A percentile compares a stretch with the other conserved stretches of the same genome.
Conservation (phyloP, 1,140 invertebrate species). For the Lepidurus arcticus region DNA sequence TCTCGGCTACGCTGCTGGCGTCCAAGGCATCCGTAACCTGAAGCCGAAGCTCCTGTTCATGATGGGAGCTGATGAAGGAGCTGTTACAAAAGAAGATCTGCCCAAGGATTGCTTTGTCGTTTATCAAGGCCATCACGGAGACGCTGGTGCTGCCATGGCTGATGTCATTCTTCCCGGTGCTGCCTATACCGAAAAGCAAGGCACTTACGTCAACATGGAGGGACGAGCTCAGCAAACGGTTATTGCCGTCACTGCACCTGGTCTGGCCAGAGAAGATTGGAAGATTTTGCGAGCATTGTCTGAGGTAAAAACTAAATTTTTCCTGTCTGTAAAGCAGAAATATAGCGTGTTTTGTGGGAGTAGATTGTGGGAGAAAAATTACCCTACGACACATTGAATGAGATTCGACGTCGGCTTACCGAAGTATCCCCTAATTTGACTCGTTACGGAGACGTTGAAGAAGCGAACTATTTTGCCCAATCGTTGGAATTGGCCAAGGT, state of each 20-base stretch:
- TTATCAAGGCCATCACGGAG: slow-evolving; percentile 97
- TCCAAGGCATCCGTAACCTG: slow-evolving; percentile 59
- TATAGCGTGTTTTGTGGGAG: too few species aligned
- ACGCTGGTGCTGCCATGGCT: slow-evolving; percentile 83
- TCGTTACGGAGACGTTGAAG: slow-evolving; percentile 73
- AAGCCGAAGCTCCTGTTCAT: slow-evolving; percentile 80
- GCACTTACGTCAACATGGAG: slow-evolving; percentile 95
- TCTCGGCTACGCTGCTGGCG: slow-evolving; percentile 81
- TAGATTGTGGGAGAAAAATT: slow-evolving; percentile 73
- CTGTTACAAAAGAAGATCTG: slow-evolving; percentile 69
- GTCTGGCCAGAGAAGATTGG: slow-evolving; percentile 93
- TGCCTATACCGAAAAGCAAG: slow-evolving; percentile 98
- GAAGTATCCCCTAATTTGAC: slow-evolving; percentile 84
- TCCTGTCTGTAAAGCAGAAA: too few species aligned
- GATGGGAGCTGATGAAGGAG: slow-evolving; percentile 84
- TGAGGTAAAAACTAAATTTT: slow-evolving; percentile 52
- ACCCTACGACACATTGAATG: slow-evolving; percentile 82
- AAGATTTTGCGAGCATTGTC: slow-evolving; percentile 90
- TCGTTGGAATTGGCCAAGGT: slow-evolving; percentile 62
- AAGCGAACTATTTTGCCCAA: slow-evolving; percentile 74
- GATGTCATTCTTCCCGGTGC: slow-evolving; percentile 91
- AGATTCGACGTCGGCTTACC: slow-evolving; percentile 72
- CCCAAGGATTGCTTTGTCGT: slow-evolving; percentile 79
- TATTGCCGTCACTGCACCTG: slow-evolving; percentile 85
- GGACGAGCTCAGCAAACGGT: slow-evolving; percentile 91